Percentiles rank a stretch among this genome's conserved stretches.
Evolutionary conservation across 2,113 vertebrate species (phyloP).

Genomic region (Phoenicopterus ruber): DNA sequence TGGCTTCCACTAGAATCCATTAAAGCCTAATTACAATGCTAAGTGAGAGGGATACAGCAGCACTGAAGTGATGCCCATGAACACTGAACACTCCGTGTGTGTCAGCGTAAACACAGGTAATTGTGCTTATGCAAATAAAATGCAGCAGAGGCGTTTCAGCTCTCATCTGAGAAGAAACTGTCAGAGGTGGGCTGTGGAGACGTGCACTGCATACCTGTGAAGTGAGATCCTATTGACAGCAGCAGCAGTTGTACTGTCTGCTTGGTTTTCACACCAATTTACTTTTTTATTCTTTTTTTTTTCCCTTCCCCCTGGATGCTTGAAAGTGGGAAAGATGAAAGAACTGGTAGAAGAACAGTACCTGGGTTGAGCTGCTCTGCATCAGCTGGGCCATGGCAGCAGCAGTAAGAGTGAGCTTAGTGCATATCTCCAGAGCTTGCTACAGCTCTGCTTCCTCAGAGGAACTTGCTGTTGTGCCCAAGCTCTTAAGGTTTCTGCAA

Average conservation of each 20-base stretch:
- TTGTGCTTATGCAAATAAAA: constrained; percentile 12
- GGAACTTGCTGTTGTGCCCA: neutral
- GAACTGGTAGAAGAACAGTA: neutral
- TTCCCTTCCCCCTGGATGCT: neutral
- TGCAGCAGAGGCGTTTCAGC: neutral
- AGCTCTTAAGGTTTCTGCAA: neutral
- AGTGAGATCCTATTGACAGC: neutral
- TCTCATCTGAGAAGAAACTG: neutral
- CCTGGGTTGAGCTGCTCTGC: neutral
- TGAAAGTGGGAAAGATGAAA: neutral
- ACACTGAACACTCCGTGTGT: neutral
- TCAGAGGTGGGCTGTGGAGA: neutral
- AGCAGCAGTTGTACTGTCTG: neutral
- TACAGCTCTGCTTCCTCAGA: neutral
- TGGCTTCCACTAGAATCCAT: constrained; percentile 41
- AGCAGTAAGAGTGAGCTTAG: neutral
- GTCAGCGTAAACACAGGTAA: constrained; percentile 1
- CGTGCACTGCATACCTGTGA: neutral
- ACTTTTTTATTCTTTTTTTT: neutral
- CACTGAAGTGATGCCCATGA: neutral
- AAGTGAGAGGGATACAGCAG: neutral
- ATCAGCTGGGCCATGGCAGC: neutral
- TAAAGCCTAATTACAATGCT: constrained; percentile 24
- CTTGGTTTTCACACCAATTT: neutral
- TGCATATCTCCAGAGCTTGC: neutral